Evolutionary conservation across 2,888 invertebrate species (phyloP), one percentile per base, ranked within the genome.

Genomic region (Himalopsyche tibetana): DNA sequence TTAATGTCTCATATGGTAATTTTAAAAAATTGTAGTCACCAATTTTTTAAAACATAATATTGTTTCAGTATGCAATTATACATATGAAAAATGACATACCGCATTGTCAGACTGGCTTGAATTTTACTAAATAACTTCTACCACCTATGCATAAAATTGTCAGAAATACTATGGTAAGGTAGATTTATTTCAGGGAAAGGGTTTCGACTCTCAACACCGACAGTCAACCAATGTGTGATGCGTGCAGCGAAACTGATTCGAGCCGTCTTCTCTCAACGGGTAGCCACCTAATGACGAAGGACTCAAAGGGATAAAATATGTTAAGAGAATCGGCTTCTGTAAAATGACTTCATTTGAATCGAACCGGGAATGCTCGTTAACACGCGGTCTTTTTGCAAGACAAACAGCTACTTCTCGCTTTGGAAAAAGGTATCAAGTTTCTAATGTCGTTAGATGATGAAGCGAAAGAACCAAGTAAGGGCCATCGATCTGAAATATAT

Each of bases 191-290:
- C 1, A 9, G 28, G 51, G 8, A 63, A 63, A 63, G 11, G 9
- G 19, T 63, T 8, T 63, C 8, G 19, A 19, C 5, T 63, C 63
- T 28, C 8, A 63, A 9, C 15, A 19, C 28, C 63, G 63, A 19
- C 63, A 63, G 63, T 63, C 56, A 19, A 19, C 63, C 63, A 63
- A 28, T 19, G 63, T 28, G 63, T 63, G 63, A 38, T 45, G 82
- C 82, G 55, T 82, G 36, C 82, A 55, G 19, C 36, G 80, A 82
- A 38, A 82, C 82, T 36, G 19, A 56, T 82, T 82, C 19, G 45
- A 51, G 80, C 80, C 80, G 80, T 80, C 80, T 80, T 80, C 80
- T 80, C 80, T 80, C 63, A 63, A 63, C 63, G 63, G 63, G 63
- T 63, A 19, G 28, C 19, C 63, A 1, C 63, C 19, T 63, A 63